Evolutionary conservation across 2,113 vertebrate species (phyloP), one percentile per base, ranked within the genome.

Genomic region (Todiramphus chloris): DNA sequence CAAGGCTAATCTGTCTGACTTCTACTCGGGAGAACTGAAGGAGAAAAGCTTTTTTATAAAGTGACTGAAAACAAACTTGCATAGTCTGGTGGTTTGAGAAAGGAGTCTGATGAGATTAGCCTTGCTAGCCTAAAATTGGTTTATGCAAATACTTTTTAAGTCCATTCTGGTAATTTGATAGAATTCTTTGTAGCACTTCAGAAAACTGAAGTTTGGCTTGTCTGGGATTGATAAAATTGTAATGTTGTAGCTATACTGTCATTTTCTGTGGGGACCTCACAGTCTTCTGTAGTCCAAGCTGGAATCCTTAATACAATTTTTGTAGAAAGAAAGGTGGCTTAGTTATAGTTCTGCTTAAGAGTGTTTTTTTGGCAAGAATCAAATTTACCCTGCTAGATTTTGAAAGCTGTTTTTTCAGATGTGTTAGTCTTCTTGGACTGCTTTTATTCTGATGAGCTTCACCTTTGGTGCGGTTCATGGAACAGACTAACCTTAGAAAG

Each of bases 71-170:
- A 69, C 48, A 82, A 79, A 44, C 41, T 76, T 85, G 25, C 14
- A 3, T 62, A 58, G 83, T 80, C 39, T 83, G 39, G 66, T 83
- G 53, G 44, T 69, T 95, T 75, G 79, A 92, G 88, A 95, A 50
- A 50, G 51, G 53, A 88, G n/a, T 12, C 60, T 87, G 74, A 87
- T 19, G 58, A 84, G 90, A 91, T 97, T 93, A 94, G 69, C 48
- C 37, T 92, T 0, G 0, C 82, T 93, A 90, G 79, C 55, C 79
- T 83, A 25, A 83, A 92, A 92, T 69, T 74, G 79, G 50, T 62
- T 95, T 94, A 88, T 62, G 50, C 76, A 94, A 92, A 83, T 93
- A n/a, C 64, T 89, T 87, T 4, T 1, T 60, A 51, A 68, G 60
- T 90, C 53, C 18, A 12, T 79, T 85, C 55, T 90, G 77, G 19